A percentile compares a stretch with the other conserved stretches of the same genome.
These are phyloP conservation scores for Petrosia ficiformis DNA, from an alignment of 37 sponge, comb jelly and placozoan genomes.

Conservation along the genomic window DNA sequence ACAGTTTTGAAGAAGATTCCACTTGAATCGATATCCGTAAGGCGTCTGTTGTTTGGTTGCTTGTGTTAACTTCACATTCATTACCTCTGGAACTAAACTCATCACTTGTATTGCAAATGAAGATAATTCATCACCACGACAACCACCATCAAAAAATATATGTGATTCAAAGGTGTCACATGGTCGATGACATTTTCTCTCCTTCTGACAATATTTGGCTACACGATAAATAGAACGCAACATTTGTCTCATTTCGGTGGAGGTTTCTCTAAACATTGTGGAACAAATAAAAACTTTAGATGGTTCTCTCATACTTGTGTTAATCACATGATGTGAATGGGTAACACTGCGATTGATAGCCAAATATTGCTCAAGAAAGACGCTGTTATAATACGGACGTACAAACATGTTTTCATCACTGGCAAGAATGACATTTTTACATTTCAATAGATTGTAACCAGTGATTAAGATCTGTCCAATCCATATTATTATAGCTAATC, in stretches of 20 bases:
- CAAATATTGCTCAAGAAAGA: constrained; percentile 68
- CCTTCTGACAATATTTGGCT: constrained; percentile 26
- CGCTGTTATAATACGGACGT: constrained; percentile 65
- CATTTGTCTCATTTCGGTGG: constrained; percentile 73
- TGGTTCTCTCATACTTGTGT: not conserved
- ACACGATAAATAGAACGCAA: constrained; percentile 67
- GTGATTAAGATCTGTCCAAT: constrained; percentile 51
- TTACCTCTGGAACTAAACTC: constrained; percentile 62
- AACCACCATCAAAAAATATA: constrained; percentile 83
- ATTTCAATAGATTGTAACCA: constrained; percentile 40
- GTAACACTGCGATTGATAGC: constrained; percentile 55
- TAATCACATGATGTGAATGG: not conserved
- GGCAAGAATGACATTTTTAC: constrained; percentile 50
- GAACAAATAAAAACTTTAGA: constrained; percentile 77
- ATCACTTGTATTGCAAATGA: constrained; percentile 74
- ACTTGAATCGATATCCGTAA: constrained; percentile 66
- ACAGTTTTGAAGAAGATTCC: constrained; percentile 17
- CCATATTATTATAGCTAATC: constrained; percentile 34
- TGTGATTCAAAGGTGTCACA: constrained; percentile 69
- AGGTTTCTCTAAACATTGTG: constrained; percentile 83
- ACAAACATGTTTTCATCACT: constrained; percentile 73
- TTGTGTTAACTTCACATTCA: constrained; percentile 28
- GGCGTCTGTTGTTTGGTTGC: constrained; percentile 58
- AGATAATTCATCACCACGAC: constrained; percentile 51
- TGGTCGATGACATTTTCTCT: not conserved